phyloP scores from a whole-genome alignment of 2,797 vertebrate species.

The Cetoscarus ocellatus region DNA sequence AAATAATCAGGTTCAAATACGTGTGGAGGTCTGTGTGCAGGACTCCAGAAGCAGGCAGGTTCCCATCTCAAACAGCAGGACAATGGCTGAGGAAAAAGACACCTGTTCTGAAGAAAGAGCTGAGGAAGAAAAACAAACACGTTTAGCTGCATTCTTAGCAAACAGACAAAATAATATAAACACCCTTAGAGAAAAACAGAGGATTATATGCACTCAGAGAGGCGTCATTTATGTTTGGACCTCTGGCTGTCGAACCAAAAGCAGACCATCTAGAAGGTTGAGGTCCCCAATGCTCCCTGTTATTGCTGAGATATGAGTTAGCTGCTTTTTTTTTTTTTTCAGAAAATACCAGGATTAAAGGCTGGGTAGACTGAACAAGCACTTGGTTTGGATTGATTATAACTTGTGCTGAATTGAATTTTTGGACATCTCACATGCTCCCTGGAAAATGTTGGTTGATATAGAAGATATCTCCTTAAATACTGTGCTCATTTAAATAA shows the following conservation, averaged over 20 bases:
- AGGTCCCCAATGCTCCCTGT: slow-evolving; percentile 54
- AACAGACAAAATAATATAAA: not conserved
- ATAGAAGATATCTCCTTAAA: too few relatives aligned
- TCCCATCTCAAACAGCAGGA: not conserved
- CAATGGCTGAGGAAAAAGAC: not conserved
- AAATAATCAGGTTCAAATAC: not conserved
- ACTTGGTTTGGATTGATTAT: too few relatives aligned
- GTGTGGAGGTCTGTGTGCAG: not conserved
- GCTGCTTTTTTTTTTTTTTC: too few relatives aligned
- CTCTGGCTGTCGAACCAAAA: slow-evolving; percentile 30
- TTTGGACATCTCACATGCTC: too few relatives aligned
- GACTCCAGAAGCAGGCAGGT: not conserved
- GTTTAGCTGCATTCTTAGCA: rapidly evolving
- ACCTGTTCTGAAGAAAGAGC: not conserved
- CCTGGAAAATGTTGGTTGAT: too few relatives aligned
- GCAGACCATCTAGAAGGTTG: slow-evolving; percentile 34
- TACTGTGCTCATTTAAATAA: too few relatives aligned
- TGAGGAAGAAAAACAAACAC: not conserved
- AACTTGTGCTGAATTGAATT: too few relatives aligned
- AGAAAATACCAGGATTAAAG: too few relatives aligned
- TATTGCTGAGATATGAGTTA: slow-evolving; percentile 62
- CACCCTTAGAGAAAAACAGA: not conserved
- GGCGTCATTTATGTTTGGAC: slow-evolving; percentile 2
- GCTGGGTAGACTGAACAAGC: too few relatives aligned
- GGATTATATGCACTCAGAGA: not conserved